A percentile compares a stretch with the other conserved stretches of the same genome.
These are phyloP conservation scores for Capra hircus DNA, from an alignment of 2,113 vertebrate genomes.

Conservation along the genomic window DNA sequence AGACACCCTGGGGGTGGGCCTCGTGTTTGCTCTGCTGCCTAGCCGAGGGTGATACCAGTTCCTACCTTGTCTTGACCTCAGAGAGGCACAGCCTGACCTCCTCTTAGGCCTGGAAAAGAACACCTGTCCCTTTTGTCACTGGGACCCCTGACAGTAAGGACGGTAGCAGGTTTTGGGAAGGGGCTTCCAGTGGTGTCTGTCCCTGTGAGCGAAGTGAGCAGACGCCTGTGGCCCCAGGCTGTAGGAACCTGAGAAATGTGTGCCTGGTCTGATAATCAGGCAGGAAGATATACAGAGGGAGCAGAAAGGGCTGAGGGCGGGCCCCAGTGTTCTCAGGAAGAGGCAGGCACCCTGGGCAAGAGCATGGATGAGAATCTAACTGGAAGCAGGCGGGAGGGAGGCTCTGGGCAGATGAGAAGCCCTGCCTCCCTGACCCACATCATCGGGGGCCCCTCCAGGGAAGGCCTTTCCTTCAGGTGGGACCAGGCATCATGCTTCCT, in stretches of 20 bases:
- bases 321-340: background rate
- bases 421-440: too few relatives aligned
- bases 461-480: background rate
- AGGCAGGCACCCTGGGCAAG: accelerated
- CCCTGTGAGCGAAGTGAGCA: accelerated
- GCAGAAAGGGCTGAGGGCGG: background rate
- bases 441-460: too few relatives aligned
- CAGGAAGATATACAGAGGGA: accelerated
- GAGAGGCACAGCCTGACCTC: accelerated
- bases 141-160: background rate
- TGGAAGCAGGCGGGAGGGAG: accelerated
- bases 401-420: background rate
- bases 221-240: accelerated
- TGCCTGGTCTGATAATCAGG: accelerated
- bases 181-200: accelerated
- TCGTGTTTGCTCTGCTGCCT: background rate
- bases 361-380: accelerated
- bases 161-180: background rate
- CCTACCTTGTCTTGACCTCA: too few relatives aligned
- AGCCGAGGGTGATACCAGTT: background rate
- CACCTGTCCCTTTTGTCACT: accelerated
- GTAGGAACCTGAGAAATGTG: background rate
- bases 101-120: background rate
- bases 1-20: accelerated
- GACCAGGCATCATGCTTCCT: background rate